A percentile compares a stretch with the other conserved stretches of the same genome.
These are phyloP conservation scores for Polypterus senegalus DNA, from an alignment of 2,113 vertebrate species.

Conservation along the genomic window DNA sequence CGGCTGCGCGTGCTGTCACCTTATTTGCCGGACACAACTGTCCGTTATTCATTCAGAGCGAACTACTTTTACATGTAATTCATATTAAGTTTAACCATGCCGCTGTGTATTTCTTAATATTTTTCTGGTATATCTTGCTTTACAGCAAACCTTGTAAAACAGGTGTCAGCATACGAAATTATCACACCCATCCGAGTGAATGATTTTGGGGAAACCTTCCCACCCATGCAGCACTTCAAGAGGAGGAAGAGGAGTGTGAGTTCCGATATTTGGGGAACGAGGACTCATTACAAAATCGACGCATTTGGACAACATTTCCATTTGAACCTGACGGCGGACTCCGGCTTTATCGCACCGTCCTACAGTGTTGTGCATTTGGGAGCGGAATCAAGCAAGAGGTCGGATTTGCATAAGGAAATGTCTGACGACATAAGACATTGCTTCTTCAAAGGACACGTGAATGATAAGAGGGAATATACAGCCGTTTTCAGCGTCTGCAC, in stretches of 20 bases:
- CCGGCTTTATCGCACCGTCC: conserved; percentile 64
- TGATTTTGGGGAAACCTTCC: conserved; percentile 79
- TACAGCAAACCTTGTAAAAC: conserved; percentile 69
- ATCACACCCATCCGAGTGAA: conserved; percentile 76
- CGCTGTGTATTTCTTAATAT: not conserved
- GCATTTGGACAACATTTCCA: conserved; percentile 82
- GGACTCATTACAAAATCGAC: conserved; percentile 68
- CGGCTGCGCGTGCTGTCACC: too few relatives aligned
- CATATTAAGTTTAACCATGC: not conserved
- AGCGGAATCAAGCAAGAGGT: conserved; percentile 18
- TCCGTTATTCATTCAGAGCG: too few relatives aligned
- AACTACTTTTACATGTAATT: too few relatives aligned
- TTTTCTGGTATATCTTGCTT: not conserved
- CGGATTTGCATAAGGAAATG: conserved; percentile 14
- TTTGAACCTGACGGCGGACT: conserved; percentile 79
- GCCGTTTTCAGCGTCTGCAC: conserved; percentile 86
- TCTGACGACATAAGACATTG: conserved; percentile 69
- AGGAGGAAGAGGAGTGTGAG: conserved; percentile 64
- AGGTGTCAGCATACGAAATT: conserved; percentile 79
- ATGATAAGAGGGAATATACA: conserved; percentile 45
- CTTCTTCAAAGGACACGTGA: conserved; percentile 87
- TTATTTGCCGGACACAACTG: too few relatives aligned
- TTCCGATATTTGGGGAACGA: conserved; percentile 30
- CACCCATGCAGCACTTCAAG: conserved; percentile 57
- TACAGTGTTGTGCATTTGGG: conserved; percentile 71